Evolutionary conservation across 2,797 vertebrate species (phyloP).

Genomic region (Cyprinodon diabolis): DNA sequence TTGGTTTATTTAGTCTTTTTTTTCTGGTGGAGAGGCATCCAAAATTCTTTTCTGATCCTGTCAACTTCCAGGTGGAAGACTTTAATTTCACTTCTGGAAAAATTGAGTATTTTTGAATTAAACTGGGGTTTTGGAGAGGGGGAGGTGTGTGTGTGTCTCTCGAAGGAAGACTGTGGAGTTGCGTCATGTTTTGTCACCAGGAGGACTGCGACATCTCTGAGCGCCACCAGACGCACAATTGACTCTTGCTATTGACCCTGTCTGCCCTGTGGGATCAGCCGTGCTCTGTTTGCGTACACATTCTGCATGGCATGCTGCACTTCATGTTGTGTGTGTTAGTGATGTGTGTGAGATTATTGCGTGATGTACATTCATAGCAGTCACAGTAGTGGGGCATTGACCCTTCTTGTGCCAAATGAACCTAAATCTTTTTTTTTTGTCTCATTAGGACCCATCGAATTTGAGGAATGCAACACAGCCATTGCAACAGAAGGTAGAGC

Average conservation of each 20-base stretch:
- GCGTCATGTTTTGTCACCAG: slow-evolving; percentile 35
- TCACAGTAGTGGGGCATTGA: slow-evolving; percentile 58
- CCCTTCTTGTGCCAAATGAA: slow-evolving; percentile 63
- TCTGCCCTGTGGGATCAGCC: slow-evolving; percentile 69
- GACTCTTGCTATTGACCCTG: slow-evolving; percentile 70
- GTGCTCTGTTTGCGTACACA: slow-evolving; percentile 49
- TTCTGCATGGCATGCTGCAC: slow-evolving; percentile 51
- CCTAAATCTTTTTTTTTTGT: slow-evolving; percentile 55
- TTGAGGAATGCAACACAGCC: slow-evolving; percentile 95
- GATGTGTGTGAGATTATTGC: slow-evolving; percentile 49
- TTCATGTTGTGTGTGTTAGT: slow-evolving; percentile 39
- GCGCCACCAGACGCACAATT: slow-evolving; percentile 74
- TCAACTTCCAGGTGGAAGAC: not conserved
- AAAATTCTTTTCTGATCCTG: slow-evolving; percentile 2
- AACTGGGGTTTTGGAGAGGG: too few species aligned
- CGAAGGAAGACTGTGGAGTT: slow-evolving; percentile 6
- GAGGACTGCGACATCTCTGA: slow-evolving; percentile 52
- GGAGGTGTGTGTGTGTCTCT: not conserved
- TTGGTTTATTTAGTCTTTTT: slow-evolving; percentile 9
- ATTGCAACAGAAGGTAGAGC: slow-evolving; percentile 89
- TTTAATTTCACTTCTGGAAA: too few species aligned
- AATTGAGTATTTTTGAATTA: too few species aligned
- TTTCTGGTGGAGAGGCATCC: slow-evolving; percentile 16
- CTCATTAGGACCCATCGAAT: slow-evolving; percentile 91
- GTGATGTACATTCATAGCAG: slow-evolving; percentile 66